These are phyloP conservation scores for Percopsis omiscomaycus DNA, from an alignment of 2,797 vertebrate genomes.

Conservation along the genomic window DNA sequence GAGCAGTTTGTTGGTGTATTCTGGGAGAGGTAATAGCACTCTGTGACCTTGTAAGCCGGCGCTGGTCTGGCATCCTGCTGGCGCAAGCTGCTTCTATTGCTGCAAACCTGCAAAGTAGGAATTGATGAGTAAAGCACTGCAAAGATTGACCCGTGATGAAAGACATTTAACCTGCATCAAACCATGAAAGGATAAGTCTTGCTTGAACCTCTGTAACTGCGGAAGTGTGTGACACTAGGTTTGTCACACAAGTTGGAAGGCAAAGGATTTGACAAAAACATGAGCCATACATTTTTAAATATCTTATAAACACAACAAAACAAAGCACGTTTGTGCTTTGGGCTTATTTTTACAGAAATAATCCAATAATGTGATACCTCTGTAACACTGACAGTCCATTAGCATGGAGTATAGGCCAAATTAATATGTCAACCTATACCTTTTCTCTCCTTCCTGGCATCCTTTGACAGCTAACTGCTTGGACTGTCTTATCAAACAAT, in stretches of 20 bases:
- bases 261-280: too few species aligned
- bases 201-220: too few species aligned
- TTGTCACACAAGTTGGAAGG: too few species aligned
- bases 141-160: background rate
- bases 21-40: constrained; percentile 44
- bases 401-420: too few species aligned
- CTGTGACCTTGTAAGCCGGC: constrained; percentile 45
- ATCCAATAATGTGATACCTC: too few species aligned
- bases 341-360: too few species aligned
- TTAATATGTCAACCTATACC: constrained; percentile 57
- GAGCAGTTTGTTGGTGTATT: constrained; percentile 64
- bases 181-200: background rate
- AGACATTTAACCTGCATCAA: background rate
- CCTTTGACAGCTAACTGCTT: constrained; percentile 83
- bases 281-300: too few species aligned
- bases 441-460: constrained; percentile 66
- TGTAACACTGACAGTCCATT: too few species aligned
- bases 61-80: constrained; percentile 34
- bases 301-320: too few species aligned
- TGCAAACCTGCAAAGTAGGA: constrained; percentile 55
- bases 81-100: constrained; percentile 55
- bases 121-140: background rate
- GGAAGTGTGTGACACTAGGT: too few species aligned
- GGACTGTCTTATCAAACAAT: constrained; percentile 83
- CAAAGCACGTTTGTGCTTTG: too few species aligned